Evolutionary conservation across 37 sponge, comb jelly and placozoan species (phyloP).

Genomic region (Oopsacas minuta): DNA sequence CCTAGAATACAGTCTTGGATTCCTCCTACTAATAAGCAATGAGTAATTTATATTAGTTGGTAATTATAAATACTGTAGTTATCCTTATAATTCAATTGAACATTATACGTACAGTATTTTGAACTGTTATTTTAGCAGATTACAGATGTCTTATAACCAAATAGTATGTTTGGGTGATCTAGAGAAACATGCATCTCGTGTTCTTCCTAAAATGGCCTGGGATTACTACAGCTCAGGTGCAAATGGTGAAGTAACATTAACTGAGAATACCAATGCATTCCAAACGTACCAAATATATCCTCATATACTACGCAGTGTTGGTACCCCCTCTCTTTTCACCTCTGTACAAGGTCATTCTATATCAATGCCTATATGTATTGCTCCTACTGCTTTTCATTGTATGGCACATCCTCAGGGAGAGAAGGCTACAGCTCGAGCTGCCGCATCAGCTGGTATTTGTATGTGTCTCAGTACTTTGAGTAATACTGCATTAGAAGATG

Average conservation of each 20-base stretch:
- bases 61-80: too few relatives aligned
- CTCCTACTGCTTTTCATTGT: slow-evolving; percentile 79
- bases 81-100: too few relatives aligned
- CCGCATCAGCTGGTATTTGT: slow-evolving; percentile 28
- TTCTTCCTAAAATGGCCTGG: slow-evolving; percentile 49
- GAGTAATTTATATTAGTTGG: too few relatives aligned
- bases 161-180: slow-evolving; percentile 53
- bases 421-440: slow-evolving; percentile 66
- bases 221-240: slow-evolving; percentile 77
- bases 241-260: slow-evolving; percentile 46
- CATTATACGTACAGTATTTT: neutral
- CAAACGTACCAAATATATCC: slow-evolving; percentile 39
- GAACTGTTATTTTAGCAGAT: neutral
- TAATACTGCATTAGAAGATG: slow-evolving; percentile 58
- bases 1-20: slow-evolving; percentile 79
- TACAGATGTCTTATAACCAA: neutral
- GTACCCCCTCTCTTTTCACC: slow-evolving; percentile 25
- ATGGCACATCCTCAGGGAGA: slow-evolving; percentile 83
- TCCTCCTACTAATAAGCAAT: slow-evolving; percentile 35
- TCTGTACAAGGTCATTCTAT: slow-evolving; percentile 46
- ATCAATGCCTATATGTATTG: slow-evolving; percentile 55
- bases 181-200: slow-evolving; percentile 34
- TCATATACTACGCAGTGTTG: slow-evolving; percentile 55
- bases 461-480: slow-evolving; percentile 69
- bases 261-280: slow-evolving; percentile 73